phyloP scores from a whole-genome alignment of 1,140 invertebrate species.

The Solen grandis region DNA sequence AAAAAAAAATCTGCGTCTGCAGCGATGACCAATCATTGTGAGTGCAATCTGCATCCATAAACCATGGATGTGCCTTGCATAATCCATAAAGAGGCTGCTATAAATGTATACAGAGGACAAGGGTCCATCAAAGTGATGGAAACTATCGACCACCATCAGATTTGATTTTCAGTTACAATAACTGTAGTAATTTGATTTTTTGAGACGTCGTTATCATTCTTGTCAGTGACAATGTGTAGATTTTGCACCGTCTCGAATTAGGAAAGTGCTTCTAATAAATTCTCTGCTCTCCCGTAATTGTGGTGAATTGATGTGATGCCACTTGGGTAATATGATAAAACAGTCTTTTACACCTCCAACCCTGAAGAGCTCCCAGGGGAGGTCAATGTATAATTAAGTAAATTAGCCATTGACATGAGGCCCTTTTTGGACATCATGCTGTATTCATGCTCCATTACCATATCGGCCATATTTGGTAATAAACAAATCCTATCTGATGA shows the following conservation, averaged over 20 bases:
- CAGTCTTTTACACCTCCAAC: slow-evolving; percentile 22
- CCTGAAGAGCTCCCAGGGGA: slow-evolving; percentile 43
- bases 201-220: background rate
- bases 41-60: too few relatives aligned
- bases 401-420: slow-evolving; percentile 29
- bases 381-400: slow-evolving; percentile 37
- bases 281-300: background rate
- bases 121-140: too few relatives aligned
- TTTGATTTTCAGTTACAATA: background rate
- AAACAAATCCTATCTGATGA: too few relatives aligned
- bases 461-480: too few relatives aligned
- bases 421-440: too few relatives aligned
- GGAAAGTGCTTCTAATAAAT: background rate
- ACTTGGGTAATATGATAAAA: slow-evolving; percentile 44
- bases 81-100: too few relatives aligned
- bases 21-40: too few relatives aligned
- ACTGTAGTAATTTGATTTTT: background rate
- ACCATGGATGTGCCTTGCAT: too few relatives aligned
- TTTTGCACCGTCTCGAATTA: background rate
- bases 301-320: background rate
- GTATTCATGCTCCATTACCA: too few relatives aligned
- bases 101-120: too few relatives aligned
- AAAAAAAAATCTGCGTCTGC: too few relatives aligned
- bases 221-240: background rate
- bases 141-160: background rate